Percentiles rank a stretch among this genome's conserved stretches.
Evolutionary conservation across 2,888 invertebrate species (phyloP).

Genomic region (Ennomos fuscantarius): DNA sequence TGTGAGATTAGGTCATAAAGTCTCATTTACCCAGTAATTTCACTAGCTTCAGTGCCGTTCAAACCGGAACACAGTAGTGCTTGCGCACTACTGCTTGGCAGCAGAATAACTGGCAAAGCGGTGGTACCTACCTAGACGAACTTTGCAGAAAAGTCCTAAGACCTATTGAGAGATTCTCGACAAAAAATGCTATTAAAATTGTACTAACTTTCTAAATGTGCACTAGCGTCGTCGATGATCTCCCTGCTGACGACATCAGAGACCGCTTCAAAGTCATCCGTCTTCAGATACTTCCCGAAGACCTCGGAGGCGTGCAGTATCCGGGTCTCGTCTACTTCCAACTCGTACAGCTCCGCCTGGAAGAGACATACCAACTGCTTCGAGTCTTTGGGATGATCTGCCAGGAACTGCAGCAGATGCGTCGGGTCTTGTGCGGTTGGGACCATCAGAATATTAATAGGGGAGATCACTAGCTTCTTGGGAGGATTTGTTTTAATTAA

Average conservation of each 20-base stretch:
- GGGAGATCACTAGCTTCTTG: neutral
- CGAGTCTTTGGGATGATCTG: slow-evolving; percentile 29
- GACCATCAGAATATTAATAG: neutral
- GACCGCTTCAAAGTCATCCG: slow-evolving; percentile 75
- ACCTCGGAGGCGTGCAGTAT: slow-evolving; percentile 89
- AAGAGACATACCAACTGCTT: slow-evolving; percentile 48
- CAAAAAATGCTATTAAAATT: too few species aligned
- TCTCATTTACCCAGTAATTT: too few species aligned
- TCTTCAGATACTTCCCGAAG: slow-evolving; percentile 83
- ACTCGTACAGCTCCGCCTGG: slow-evolving; percentile 93
- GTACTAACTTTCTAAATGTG: slow-evolving; percentile 74
- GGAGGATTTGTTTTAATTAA: too few species aligned
- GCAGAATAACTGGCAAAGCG: too few species aligned
- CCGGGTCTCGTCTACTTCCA: slow-evolving; percentile 96
- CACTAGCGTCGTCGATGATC: slow-evolving; percentile 67
- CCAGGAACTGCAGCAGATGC: slow-evolving; percentile 13
- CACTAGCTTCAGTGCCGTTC: too few species aligned
- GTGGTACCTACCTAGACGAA: too few species aligned
- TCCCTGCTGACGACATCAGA: slow-evolving; percentile 67
- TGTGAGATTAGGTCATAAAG: too few species aligned
- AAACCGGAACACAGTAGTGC: too few species aligned
- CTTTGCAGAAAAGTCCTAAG: too few species aligned
- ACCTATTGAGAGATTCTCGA: too few species aligned
- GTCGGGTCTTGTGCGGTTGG: slow-evolving; percentile 4
- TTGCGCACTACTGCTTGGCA: too few species aligned